These are phyloP conservation scores for Brachionus paranguensis DNA, from an alignment of 1,140 invertebrate genomes.

Conservation along the genomic window DNA sequence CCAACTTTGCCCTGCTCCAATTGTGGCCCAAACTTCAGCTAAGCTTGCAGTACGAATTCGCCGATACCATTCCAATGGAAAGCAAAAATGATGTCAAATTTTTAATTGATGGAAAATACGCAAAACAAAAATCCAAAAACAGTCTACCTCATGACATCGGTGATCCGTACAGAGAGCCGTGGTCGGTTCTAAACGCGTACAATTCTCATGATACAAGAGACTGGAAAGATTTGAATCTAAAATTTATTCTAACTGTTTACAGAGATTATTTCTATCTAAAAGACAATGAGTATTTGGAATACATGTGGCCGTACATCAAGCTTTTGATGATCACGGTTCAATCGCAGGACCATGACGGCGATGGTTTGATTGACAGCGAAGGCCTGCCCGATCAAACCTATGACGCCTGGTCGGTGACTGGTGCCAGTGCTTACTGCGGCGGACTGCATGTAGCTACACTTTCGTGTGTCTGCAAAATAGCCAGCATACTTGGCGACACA, in stretches of 20 bases:
- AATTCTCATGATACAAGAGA: conserved; percentile 79
- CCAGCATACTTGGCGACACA: conserved; percentile 62
- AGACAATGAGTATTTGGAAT: conserved; percentile 58
- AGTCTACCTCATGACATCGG: conserved; percentile 84
- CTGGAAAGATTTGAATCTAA: conserved; percentile 86
- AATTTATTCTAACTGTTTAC: conserved; percentile 75
- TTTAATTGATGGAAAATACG: conserved; percentile 62
- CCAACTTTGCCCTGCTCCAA: conserved; percentile 76
- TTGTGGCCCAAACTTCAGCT: conserved; percentile 85
- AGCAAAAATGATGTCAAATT: conserved; percentile 46
- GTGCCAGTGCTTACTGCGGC: conserved; percentile 82
- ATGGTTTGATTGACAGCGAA: conserved; percentile 83
- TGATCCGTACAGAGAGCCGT: conserved; percentile 82
- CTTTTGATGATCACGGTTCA: conserved; percentile 59
- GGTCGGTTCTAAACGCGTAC: conserved; percentile 75
- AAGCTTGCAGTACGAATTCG: conserved; percentile 76
- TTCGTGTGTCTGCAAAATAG: conserved; percentile 67
- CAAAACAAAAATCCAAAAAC: conserved; percentile 55
- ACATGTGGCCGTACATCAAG: conserved; percentile 61
- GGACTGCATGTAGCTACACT: conserved; percentile 78
- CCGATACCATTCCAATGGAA: conserved; percentile 44
- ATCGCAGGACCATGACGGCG: conserved; percentile 72
- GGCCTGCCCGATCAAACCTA: conserved; percentile 85
- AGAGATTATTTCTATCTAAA: conserved; percentile 62
- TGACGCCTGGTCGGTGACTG: conserved; percentile 83